These are phyloP conservation scores for Elysia crispata DNA, from an alignment of 2,888 invertebrate genomes.

Conservation along the genomic window DNA sequence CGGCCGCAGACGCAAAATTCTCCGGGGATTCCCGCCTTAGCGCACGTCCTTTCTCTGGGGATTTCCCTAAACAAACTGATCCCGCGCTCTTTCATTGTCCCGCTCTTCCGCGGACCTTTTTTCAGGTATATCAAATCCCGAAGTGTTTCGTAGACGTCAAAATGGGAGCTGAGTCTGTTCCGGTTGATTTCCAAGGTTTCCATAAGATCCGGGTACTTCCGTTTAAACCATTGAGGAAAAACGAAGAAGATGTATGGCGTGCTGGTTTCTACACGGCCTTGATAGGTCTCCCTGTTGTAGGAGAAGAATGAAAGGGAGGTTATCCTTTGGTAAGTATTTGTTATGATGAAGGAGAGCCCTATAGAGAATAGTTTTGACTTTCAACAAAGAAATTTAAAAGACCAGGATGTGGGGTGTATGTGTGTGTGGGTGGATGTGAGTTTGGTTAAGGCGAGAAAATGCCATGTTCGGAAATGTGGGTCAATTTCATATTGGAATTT, in stretches of 20 bases:
- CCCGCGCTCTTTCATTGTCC: constrained; percentile 55
- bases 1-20: constrained; percentile 93
- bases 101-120: constrained; percentile 40
- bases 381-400: too few relatives aligned
- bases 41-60: constrained; percentile 87
- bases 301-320: too few relatives aligned
- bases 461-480: too few relatives aligned
- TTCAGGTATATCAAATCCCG: constrained; percentile 82
- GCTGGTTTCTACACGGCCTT: constrained; percentile 93
- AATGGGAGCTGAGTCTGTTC: constrained; percentile 87
- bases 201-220: constrained; percentile 81
- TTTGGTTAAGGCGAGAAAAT: too few relatives aligned
- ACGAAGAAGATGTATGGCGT: constrained; percentile 90
- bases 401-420: too few relatives aligned
- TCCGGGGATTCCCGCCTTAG: constrained; percentile 91
- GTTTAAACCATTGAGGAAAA: constrained; percentile 85
- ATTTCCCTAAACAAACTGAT: constrained; percentile 71
- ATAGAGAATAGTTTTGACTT: too few relatives aligned
- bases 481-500: too few relatives aligned
- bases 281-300: constrained; percentile 84
- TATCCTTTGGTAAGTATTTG: too few relatives aligned
- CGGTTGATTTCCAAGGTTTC: constrained; percentile 82
- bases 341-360: too few relatives aligned
- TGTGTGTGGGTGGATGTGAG: too few relatives aligned
- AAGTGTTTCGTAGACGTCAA: constrained; percentile 91